These are phyloP conservation scores for Microtus oregoni DNA, from an alignment of 2,113 vertebrate species.

Conservation along the genomic window DNA sequence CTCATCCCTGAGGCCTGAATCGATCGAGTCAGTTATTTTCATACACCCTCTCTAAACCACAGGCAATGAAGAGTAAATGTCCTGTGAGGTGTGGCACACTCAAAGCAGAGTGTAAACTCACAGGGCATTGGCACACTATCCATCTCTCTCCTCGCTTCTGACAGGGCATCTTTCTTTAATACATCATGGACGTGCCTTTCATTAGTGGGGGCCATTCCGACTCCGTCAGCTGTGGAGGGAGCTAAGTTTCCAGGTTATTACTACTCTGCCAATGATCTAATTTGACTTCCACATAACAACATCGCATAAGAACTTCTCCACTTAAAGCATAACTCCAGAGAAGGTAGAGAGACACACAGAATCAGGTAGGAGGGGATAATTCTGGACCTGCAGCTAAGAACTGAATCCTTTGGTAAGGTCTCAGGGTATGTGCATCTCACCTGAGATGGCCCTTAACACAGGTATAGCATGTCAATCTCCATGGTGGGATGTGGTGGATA, in stretches of 20 bases:
- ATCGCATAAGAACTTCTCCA: not conserved
- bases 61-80: not conserved
- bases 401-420: not conserved
- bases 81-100: not conserved
- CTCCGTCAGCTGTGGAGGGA: not conserved
- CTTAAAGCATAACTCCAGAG: not conserved
- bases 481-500: not conserved
- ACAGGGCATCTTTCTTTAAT: not conserved
- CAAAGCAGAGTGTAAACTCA: not conserved
- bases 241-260: not conserved
- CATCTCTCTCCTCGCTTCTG: not conserved
- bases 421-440: not conserved
- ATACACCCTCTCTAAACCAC: not conserved
- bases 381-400: not conserved
- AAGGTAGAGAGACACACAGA: not conserved
- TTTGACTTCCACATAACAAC: slow-evolving; percentile 40
- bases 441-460: not conserved
- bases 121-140: not conserved
- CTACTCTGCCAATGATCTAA: not conserved
- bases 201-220: not conserved
- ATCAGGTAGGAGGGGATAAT: not conserved
- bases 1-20: not conserved
- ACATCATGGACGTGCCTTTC: not conserved
- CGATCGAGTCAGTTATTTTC: too few species aligned
- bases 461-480: not conserved